Percentiles rank a stretch among this genome's conserved stretches.
phyloP scores from a whole-genome alignment of 2,113 vertebrate species.

The Vimba vimba region DNA sequence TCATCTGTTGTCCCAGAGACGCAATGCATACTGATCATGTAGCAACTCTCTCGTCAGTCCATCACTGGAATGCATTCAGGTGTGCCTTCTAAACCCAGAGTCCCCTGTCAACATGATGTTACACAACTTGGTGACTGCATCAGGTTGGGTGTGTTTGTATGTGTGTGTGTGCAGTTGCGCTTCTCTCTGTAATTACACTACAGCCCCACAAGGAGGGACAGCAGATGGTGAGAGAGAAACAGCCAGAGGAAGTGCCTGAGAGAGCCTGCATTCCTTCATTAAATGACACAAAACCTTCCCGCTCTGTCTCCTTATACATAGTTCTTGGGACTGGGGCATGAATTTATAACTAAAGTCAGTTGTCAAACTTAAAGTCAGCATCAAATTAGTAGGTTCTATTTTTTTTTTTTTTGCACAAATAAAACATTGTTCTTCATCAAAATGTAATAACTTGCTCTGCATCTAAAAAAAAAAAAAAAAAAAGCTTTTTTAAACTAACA shows the following conservation, averaged over 20 bases:
- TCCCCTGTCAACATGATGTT: slow-evolving; percentile 49
- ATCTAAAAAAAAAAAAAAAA: no score
- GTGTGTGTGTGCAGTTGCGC: slow-evolving; percentile 30
- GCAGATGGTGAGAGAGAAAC: slow-evolving; percentile 67
- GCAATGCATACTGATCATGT: slow-evolving; percentile 35
- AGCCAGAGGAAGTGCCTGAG: slow-evolving; percentile 62
- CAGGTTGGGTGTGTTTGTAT: slow-evolving; percentile 22
- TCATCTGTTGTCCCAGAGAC: slow-evolving; percentile 3
- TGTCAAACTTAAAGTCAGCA: neutral
- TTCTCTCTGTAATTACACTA: slow-evolving; percentile 53
- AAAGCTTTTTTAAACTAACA: no score
- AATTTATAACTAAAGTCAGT: neutral
- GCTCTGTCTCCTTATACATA: slow-evolving; percentile 21
- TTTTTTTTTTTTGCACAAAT: no score
- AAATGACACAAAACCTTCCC: slow-evolving; percentile 40
- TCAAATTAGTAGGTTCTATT: neutral
- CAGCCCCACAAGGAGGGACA: slow-evolving; percentile 56
- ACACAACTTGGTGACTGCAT: slow-evolving; percentile 55
- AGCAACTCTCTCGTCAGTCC: slow-evolving; percentile 25
- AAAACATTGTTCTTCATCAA: no score
- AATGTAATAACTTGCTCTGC: no score
- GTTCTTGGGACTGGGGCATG: slow-evolving; percentile 3
- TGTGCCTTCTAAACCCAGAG: slow-evolving; percentile 27
- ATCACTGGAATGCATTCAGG: slow-evolving; percentile 22
- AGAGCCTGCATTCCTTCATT: slow-evolving; percentile 62